A percentile compares a stretch with the other conserved stretches of the same genome.
phyloP scores from a whole-genome alignment of 2,797 vertebrate genomes.

The Xiphophorus birchmanni region DNA sequence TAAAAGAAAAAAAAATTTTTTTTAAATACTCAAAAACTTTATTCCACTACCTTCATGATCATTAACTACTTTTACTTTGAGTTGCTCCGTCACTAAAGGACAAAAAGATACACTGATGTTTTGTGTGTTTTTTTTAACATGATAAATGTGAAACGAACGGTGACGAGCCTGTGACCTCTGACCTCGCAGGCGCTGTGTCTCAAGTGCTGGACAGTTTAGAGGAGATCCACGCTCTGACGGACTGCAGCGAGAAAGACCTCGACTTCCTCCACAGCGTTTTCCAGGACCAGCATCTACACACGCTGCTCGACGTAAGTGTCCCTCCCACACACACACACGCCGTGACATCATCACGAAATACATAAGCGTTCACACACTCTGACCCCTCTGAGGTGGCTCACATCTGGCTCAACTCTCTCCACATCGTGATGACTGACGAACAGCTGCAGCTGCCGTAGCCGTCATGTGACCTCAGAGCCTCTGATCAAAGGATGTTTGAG shows the following conservation, averaged over 20 bases:
- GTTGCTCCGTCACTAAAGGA: background rate
- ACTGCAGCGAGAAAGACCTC: constrained; percentile 88
- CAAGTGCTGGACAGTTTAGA: constrained; percentile 98
- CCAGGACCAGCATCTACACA: constrained; percentile 98
- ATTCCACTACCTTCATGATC: background rate
- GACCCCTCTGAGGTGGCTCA: background rate
- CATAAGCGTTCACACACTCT: background rate
- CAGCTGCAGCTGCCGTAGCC: background rate
- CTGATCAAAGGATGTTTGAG: background rate
- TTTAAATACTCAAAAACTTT: too few relatives aligned
- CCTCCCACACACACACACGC: background rate
- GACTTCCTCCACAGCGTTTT: constrained; percentile 99
- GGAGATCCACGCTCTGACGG: constrained; percentile 97
- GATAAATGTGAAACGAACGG: background rate
- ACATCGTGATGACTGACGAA: background rate
- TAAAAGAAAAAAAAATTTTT: background rate
- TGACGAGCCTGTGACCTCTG: background rate
- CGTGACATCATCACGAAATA: background rate
- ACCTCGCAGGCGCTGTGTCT: constrained; percentile 90
- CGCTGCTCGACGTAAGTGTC: constrained; percentile 89
- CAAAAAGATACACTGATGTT: background rate
- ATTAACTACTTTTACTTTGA: background rate
- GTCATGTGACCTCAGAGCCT: background rate
- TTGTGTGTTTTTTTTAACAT: background rate
- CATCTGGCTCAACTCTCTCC: background rate